These are phyloP conservation scores for Furnarius figulus DNA, from an alignment of 2,113 vertebrate genomes.

Conservation along the genomic window DNA sequence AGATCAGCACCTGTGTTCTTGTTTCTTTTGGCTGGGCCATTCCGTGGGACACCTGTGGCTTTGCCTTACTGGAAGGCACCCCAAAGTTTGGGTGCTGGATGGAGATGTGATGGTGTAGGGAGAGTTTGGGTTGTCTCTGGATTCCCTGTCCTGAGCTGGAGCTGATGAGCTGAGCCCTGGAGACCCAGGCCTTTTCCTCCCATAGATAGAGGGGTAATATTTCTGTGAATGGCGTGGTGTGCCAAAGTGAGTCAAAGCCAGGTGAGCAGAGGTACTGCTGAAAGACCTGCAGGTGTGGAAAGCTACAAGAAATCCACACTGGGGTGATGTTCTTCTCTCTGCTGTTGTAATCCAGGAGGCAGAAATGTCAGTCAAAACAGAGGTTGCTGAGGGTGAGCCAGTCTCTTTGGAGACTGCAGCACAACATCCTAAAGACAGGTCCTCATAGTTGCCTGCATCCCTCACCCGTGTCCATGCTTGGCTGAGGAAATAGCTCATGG, in stretches of 20 bases:
- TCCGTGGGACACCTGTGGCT: background rate
- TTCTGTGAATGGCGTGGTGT: background rate
- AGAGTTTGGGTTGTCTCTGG: background rate
- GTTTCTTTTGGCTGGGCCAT: background rate
- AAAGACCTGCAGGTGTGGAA: background rate
- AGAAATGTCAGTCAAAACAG: background rate
- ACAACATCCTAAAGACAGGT: background rate
- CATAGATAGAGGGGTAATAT: background rate
- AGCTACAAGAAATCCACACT: background rate
- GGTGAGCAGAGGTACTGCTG: background rate
- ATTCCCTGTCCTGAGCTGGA: background rate
- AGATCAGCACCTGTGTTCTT: background rate
- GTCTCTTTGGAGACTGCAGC: background rate
- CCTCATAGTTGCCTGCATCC: background rate
- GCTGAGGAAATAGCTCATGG: background rate
- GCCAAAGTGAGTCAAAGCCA: background rate
- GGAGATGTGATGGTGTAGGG: background rate
- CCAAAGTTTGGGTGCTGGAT: accelerated
- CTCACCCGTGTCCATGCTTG: background rate
- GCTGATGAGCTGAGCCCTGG: background rate
- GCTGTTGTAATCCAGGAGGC: background rate
- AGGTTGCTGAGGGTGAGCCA: background rate
- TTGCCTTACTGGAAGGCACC: background rate
- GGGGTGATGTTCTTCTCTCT: background rate
- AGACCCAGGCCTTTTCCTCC: background rate